A percentile compares a stretch with the other conserved stretches of the same genome.
Evolutionary conservation across 2,113 vertebrate species (phyloP).

Genomic region (Myrmophylax atrothorax): DNA sequence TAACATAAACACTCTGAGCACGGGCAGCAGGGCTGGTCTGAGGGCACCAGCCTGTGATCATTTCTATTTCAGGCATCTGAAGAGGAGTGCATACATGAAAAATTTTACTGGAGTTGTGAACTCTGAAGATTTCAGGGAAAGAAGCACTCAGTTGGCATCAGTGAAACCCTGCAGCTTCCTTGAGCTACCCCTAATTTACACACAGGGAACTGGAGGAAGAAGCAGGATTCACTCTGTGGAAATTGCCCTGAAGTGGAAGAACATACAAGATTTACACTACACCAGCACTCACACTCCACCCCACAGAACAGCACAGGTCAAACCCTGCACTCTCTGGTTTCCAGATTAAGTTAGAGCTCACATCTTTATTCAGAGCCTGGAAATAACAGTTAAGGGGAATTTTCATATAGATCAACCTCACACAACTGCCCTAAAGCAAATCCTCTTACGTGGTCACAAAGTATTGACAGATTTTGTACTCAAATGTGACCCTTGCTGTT

Average conservation of each 20-base stretch:
- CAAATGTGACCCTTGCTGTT: conserved; percentile 50
- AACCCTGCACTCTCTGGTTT: conserved; percentile 32
- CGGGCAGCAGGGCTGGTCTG: neutral
- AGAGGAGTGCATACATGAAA: neutral
- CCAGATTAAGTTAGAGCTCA: conserved; percentile 26
- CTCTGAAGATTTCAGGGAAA: neutral
- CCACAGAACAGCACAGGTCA: conserved; percentile 42
- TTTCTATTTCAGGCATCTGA: neutral
- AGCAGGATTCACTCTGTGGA: neutral
- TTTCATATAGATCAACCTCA: conserved; percentile 33
- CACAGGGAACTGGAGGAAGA: conserved; percentile 30
- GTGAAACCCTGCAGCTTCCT: neutral
- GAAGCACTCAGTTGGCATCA: neutral
- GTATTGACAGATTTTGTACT: conserved; percentile 46
- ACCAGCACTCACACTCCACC: neutral
- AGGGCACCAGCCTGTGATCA: neutral
- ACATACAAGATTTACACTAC: conserved; percentile 16
- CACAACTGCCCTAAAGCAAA: conserved; percentile 43
- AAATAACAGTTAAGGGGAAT: conserved; percentile 47
- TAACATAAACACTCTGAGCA: neutral
- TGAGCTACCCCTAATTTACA: conserved; percentile 21
- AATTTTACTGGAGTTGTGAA: neutral
- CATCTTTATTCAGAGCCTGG: conserved; percentile 20
- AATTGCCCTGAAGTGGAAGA: conserved; percentile 44
- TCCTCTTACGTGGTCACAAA: conserved; percentile 57